These are phyloP conservation scores for Chionis minor DNA, from an alignment of 2,113 vertebrate genomes.

Conservation along the genomic window DNA sequence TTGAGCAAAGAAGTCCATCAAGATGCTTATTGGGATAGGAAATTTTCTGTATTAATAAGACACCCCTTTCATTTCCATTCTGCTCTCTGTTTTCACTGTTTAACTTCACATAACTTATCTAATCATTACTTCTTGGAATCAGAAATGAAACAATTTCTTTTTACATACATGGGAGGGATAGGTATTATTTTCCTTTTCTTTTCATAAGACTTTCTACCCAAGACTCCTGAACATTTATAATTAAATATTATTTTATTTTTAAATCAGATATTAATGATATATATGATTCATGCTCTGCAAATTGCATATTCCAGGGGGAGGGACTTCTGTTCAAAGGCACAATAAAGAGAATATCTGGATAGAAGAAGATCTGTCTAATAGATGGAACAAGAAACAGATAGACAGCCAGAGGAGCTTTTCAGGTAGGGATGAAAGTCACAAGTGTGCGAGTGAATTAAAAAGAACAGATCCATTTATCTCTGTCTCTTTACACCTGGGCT, in stretches of 20 bases:
- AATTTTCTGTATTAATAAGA: background rate
- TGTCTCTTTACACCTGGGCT: constrained; percentile 69
- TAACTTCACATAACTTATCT: background rate
- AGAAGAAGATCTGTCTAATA: constrained; percentile 14
- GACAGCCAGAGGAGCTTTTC: constrained; percentile 46
- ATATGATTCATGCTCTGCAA: constrained; percentile 1
- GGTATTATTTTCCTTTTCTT: background rate
- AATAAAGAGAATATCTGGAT: background rate
- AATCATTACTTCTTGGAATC: background rate
- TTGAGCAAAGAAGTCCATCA: background rate
- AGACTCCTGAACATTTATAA: background rate
- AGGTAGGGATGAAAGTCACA: constrained; percentile 65
- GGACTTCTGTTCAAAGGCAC: constrained; percentile 21
- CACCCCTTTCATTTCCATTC: background rate
- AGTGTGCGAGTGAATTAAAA: constrained; percentile 48
- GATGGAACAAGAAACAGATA: constrained; percentile 2
- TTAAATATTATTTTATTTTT: constrained; percentile 31
- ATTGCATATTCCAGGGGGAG: background rate
- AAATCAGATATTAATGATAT: background rate
- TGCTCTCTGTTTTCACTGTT: background rate
- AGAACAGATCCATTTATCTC: constrained; percentile 68
- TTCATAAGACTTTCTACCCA: background rate
- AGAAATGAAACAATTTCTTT: background rate
- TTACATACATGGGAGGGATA: background rate
- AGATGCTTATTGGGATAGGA: background rate